Conservation (phyloP, 2,888 invertebrate species). For the Cephus spinipes region DNA sequence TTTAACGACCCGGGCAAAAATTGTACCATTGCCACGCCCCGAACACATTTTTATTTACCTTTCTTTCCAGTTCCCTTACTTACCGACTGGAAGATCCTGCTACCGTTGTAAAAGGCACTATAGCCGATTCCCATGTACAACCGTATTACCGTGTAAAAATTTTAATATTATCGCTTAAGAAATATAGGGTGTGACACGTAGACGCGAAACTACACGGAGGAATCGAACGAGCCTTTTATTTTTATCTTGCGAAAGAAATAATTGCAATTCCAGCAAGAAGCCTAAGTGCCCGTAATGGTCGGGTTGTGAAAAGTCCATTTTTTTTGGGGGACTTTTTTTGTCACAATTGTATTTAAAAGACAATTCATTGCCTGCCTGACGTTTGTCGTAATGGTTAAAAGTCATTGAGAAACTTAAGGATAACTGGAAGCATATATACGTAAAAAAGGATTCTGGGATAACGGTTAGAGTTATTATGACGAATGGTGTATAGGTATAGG, state of each 20-base stretch:
- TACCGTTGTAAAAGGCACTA: neutral
- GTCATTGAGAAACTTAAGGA: neutral
- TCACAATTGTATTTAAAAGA: neutral
- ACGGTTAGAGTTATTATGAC: neutral
- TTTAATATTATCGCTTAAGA: neutral
- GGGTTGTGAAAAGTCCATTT: neutral
- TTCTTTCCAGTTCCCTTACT: neutral
- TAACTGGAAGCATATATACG: neutral
- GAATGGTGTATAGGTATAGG: neutral
- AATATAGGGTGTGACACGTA: neutral
- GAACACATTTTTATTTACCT: neutral
- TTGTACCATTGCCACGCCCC: neutral
- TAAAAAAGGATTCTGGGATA: neutral
- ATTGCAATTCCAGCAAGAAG: conserved; percentile 26
- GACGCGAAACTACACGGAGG: neutral
- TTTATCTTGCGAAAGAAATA: conserved; percentile 38
- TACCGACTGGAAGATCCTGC: neutral
- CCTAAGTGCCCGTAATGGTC: conserved; percentile 17
- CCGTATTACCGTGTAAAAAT: no score
- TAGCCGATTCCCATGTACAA: neutral
- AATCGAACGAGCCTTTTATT: conserved; percentile 16
- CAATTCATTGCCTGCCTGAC: neutral
- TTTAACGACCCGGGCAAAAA: neutral
- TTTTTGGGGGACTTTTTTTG: neutral
- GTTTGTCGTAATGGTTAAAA: neutral